Conservation (phyloP, 2,113 vertebrate genomes). For the Ailuropoda melanoleuca region DNA sequence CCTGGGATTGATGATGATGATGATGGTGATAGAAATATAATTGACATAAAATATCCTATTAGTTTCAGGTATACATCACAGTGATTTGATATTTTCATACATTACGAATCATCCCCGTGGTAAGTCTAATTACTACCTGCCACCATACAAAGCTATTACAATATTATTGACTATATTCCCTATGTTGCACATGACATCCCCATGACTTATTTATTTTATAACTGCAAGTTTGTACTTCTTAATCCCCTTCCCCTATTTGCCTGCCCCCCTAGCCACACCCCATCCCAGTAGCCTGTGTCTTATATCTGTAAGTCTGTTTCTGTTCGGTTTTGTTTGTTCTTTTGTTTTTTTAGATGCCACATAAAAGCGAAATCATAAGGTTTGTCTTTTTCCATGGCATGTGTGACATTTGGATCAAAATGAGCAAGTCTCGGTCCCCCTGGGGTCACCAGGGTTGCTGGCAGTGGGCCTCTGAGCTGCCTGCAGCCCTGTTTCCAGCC, state of each 20-base stretch:
- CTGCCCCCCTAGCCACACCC: neutral
- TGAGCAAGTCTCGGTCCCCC: neutral
- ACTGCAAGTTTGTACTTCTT: neutral
- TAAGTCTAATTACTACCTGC: neutral
- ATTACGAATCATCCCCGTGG: neutral
- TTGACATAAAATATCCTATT: neutral
- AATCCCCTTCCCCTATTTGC: neutral
- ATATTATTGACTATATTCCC: neutral
- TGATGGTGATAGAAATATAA: neutral
- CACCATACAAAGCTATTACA: neutral
- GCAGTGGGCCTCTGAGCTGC: neutral
- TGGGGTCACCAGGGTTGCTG: neutral
- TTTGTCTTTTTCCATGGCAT: neutral
- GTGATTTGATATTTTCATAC: neutral
- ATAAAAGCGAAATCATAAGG: neutral
- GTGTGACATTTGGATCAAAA: neutral
- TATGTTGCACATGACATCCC: neutral
- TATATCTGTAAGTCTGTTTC: neutral
- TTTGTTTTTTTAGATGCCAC: neutral
- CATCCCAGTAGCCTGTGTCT: neutral
- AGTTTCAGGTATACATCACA: neutral
- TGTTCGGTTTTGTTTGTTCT: neutral
- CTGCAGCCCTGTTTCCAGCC: neutral
- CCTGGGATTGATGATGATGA: neutral
- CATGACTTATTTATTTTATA: neutral